Evolutionary conservation across 2,113 vertebrate species (phyloP), one percentile per base, ranked within the genome.

Genomic region (Cyprinodon variegatus): DNA sequence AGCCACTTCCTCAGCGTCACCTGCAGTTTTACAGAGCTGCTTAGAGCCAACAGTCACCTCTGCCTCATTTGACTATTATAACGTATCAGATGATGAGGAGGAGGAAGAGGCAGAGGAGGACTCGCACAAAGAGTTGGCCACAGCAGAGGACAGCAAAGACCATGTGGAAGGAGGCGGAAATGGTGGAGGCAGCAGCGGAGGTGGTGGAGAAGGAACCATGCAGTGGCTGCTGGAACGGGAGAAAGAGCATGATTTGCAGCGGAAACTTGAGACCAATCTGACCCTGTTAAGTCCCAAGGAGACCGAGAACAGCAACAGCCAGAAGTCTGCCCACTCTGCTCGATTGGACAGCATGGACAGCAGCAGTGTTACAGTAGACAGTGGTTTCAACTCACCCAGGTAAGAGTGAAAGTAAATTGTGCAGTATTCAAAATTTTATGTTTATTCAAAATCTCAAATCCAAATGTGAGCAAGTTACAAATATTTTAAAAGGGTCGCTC

Each of bases 341-440:
- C 96, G 98, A 14, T 94, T 99, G 68, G 98, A 99, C 95, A 99
- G 98, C 93, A 99, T 99, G 97, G 98, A 99, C 94, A 99, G 98
- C 95, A 99, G 98, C 95, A 99, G 98, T 86, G 97, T 99, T 85
- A 99, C 98, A 0, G 98, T 99, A 92, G 98, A 99, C 94, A 99
- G 98, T 90, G 98, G 98, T 88, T 99, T 99, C 94, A 99, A 99
- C 95, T 99, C 98, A 72, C 98, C 98, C 95, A 97, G 98, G 98
- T 99, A 96, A 92, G 96, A 90, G 78, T 61, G 40, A 4, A 67
- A 48, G 61, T 40, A 2, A 68, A 45, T 57, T 64, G 7, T 7
- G 1, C 10, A 38, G 63, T 11, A 69, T 45, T 60, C 14, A 74
- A 64, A 41, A 72, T 13, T n/a, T 14, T 2, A n/a, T 57, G 50